Base-by-base conservation (phyloP, 2,113 vertebrate genomes). In the Heterocephalus glaber region DNA sequence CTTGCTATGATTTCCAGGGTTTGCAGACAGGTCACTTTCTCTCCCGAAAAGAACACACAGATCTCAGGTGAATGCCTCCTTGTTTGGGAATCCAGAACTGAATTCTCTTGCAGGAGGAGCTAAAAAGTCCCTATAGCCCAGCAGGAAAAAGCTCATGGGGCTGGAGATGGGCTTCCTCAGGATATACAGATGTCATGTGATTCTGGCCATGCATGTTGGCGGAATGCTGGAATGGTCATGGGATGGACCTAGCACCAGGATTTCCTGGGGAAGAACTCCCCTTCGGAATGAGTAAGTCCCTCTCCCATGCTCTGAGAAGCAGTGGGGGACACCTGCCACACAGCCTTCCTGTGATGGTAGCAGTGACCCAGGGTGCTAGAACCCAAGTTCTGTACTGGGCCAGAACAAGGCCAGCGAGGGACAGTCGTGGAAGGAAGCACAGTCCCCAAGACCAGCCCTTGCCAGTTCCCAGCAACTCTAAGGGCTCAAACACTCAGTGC, bases 401-500 rank as follows among this genome's bases (percentile, higher is more conserved):
- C 60, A 85, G 47, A n/a, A 47, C 1, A 0, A 94, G 81, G 76
- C 80, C 89, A 95, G 80, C 8, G 3, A 66, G 28, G 58, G n/a
- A 47, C 60, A 6, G 38, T 66, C 20, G 38, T 44, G 16, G 35
- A 28, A 38, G 52, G 66, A 79, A 65, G 66, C 28, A 3, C 3
- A 0, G 72, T 35, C 86, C 49, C 81, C 12, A 38, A 68, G 33
- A 63, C 54, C 38, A 84, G 63, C 52, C 56, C 9, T 49, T 30
- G 68, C 58, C 76, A 13, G 52, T n/a, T 89, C 94, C 94, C 68
- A 11, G 81, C 52, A 2, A 8, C 83, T 80, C 85, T 90, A 80
- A 47, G 0, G 63, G 87, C 95, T 97, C 85, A 52, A 95, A 44
- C 87, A 96, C 92, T 98, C 96, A 81, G 63, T 30, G 76, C 89